Evolutionary conservation across 2,888 invertebrate species (phyloP), one percentile per base, ranked within the genome.

Genomic region (Tipula helvola): DNA sequence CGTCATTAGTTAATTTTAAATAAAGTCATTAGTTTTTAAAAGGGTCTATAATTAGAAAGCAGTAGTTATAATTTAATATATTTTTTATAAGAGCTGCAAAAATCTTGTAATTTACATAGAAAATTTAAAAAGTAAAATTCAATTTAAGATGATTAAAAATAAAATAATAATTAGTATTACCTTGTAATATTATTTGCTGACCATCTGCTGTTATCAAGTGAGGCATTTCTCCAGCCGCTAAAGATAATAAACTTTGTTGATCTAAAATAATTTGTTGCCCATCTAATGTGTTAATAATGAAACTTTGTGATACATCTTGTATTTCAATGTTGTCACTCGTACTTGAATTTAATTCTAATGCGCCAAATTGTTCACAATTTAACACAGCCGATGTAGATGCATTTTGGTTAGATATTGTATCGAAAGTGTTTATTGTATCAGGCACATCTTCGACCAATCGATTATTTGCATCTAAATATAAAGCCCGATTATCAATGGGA

Each of bases 401-500:
- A 13, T 84, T 36, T 18, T 83, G 86, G 89, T 87, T 87, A 88
- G 87, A 87, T 88, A 57, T 88, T 89, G 87, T 88, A 88, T 87
- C 86, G 88, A 88, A 5, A 87, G 86, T 83, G 88, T 87, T 12
- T 87, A 71, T 71, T 87, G 83, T 83, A 13, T 84, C 86, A 44
- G 86, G 42, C 18, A 36, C n/a, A 13, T 39, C 86, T 18, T 90
- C 90, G 57, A 91, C 90, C 88, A 90, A 87, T 87, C 90, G 90
- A 88, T 89, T 89, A 71, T 90, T 89, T 44, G 88, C 89, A 86
- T 91, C 90, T 88, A 91, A 87, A 88, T 90, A 91, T 18, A 91
- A 87, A 0, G 90, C 90, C 71, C 90, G 94, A 89, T 95, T 95
- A 90, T 96, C 95, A 71, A 96, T 92, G 0, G 95, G 95, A 28